Percentiles rank a stretch among this genome's conserved stretches.
phyloP scores from a whole-genome alignment of 92 coral and sea anemone species.

The Pocillopora meandrina region DNA sequence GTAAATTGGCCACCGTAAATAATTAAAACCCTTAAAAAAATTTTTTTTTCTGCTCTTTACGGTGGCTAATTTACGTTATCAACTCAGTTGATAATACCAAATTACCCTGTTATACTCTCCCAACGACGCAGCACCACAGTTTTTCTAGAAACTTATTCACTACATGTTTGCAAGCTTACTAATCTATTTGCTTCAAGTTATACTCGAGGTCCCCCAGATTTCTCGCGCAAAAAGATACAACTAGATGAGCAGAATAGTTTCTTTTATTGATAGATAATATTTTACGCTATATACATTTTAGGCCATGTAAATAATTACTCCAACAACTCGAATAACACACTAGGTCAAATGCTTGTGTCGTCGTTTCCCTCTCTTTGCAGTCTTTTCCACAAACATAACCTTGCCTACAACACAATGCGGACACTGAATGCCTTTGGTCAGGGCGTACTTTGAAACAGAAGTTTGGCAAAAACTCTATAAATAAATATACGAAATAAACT shows the following conservation, averaged over 20 bases:
- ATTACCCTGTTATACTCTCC: no score
- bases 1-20: no score
- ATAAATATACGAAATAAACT: conserved; percentile 10
- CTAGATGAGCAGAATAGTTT: background rate
- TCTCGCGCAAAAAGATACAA: background rate
- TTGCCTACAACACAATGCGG: conserved; percentile 1
- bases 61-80: no score
- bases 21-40: no score
- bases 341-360: background rate
- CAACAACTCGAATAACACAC: background rate
- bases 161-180: no score
- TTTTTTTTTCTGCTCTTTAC: no score
- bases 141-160: no score
- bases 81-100: no score
- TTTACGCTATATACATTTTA: conserved; percentile 26
- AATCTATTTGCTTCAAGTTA: no score
- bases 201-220: no score
- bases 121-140: no score
- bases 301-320: background rate
- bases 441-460: conserved; percentile 2
- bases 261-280: conserved; percentile 34
- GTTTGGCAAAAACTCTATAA: conserved; percentile 5
- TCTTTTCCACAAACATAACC: background rate
- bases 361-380: background rate
- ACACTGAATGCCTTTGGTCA: background rate